A percentile compares a stretch with the other conserved stretches of the same genome.
Evolutionary conservation across 1,140 invertebrate genomes (phyloP).

Genomic region (Polypedilum pembai): DNA sequence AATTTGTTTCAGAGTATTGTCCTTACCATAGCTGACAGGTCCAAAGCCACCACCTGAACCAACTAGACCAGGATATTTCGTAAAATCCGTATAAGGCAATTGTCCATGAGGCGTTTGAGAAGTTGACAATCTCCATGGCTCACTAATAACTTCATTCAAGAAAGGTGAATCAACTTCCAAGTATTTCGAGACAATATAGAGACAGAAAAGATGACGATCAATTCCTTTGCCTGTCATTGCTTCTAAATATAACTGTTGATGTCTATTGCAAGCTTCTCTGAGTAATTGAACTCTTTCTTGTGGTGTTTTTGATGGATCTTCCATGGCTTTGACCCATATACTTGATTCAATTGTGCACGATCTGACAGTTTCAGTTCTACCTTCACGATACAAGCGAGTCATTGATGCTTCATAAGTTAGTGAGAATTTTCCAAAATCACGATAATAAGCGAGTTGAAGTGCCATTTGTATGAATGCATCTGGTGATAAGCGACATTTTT

Average conservation of each 20-base stretch:
- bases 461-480: slow-evolving; percentile 96
- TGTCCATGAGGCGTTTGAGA: slow-evolving; percentile 97
- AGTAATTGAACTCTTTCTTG: slow-evolving; percentile 65
- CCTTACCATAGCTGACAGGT: slow-evolving; percentile 73
- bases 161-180: slow-evolving; percentile 94
- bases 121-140: slow-evolving; percentile 94
- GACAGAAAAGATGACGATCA: slow-evolving; percentile 93
- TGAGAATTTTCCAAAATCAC: slow-evolving; percentile 84
- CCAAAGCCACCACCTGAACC: slow-evolving; percentile 97
- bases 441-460: slow-evolving; percentile 87
- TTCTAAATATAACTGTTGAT: slow-evolving; percentile 85
- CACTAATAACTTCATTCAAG: slow-evolving; percentile 88
- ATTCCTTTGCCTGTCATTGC: slow-evolving; percentile 95
- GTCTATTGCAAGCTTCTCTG: slow-evolving; percentile 63
- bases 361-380: slow-evolving; percentile 93
- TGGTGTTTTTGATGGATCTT: slow-evolving; percentile 47
- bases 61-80: slow-evolving; percentile 85
- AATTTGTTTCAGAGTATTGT: neutral
- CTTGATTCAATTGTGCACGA: slow-evolving; percentile 89
- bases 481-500: slow-evolving; percentile 80
- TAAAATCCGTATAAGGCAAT: slow-evolving; percentile 77
- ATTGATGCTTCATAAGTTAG: slow-evolving; percentile 98
- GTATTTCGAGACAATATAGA: slow-evolving; percentile 97
- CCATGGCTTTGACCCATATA: slow-evolving; percentile 88
- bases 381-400: slow-evolving; percentile 93